These are phyloP conservation scores for Dipodomys spectabilis DNA, from an alignment of 2,113 vertebrate genomes.

Conservation along the genomic window DNA sequence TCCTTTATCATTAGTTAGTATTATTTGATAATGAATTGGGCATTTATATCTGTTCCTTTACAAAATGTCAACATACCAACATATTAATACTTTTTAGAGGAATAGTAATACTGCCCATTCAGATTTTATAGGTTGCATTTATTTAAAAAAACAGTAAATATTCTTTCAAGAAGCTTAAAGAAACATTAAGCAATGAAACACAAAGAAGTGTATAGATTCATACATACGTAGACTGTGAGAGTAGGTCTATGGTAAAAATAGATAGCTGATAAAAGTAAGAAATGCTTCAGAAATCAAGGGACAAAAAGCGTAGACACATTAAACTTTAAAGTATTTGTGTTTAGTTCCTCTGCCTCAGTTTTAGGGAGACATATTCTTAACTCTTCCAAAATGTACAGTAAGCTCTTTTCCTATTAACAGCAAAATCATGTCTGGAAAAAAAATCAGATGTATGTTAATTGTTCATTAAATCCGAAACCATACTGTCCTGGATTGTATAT, in stretches of 20 bases:
- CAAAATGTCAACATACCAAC: constrained; percentile 56
- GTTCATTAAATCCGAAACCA: not conserved
- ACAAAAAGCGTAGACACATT: constrained; percentile 63
- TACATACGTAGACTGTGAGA: constrained; percentile 51
- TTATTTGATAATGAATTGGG: not conserved
- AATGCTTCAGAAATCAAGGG: constrained; percentile 66
- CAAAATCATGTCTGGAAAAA: constrained; percentile 10
- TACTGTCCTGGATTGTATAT: not conserved
- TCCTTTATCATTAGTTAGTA: not conserved
- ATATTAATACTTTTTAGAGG: constrained; percentile 55
- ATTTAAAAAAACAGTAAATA: constrained; percentile 77
- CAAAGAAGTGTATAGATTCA: constrained; percentile 63
- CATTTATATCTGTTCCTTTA: constrained; percentile 28
- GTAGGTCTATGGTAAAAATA: constrained; percentile 48
- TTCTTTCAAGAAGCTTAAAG: constrained; percentile 80
- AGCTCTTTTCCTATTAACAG: not conserved
- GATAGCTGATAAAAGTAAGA: constrained; percentile 66
- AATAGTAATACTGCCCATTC: constrained; percentile 58
- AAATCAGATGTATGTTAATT: not conserved
- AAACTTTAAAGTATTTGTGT: constrained; percentile 50
- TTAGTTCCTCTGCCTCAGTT: constrained; percentile 32
- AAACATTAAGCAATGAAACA: constrained; percentile 78
- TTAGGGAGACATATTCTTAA: not conserved
- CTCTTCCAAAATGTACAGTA: constrained; percentile 1
- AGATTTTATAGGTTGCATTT: constrained; percentile 76